Conservation (phyloP, 2,888 invertebrate species). For the Amphipoea lucens region DNA sequence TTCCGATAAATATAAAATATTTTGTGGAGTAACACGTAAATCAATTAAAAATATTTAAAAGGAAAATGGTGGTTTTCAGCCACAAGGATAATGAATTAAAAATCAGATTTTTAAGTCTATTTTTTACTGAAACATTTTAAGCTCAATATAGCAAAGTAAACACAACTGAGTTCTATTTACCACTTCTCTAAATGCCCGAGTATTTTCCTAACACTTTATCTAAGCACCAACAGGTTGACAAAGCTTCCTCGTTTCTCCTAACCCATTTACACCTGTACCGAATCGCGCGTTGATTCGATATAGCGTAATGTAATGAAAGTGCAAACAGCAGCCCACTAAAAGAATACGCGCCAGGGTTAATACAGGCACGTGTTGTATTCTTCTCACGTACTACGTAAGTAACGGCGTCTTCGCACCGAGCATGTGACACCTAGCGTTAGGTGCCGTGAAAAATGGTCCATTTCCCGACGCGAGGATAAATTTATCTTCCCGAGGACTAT, state of each 20-base stretch:
- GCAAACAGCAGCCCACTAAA: slow-evolving; percentile 75
- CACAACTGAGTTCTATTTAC: slow-evolving; percentile 39
- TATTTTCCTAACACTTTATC: slow-evolving; percentile 53
- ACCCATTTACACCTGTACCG: slow-evolving; percentile 48
- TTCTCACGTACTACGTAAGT: slow-evolving; percentile 81
- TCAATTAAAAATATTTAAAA: slow-evolving; percentile 9
- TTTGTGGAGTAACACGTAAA: background rate
- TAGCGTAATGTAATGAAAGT: slow-evolving; percentile 73
- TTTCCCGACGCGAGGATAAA: slow-evolving; percentile 83
- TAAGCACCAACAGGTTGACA: slow-evolving; percentile 53
- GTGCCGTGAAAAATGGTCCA: slow-evolving; percentile 87
- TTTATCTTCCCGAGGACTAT: slow-evolving; percentile 85
- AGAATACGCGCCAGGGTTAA: slow-evolving; percentile 81
- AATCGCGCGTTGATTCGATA: slow-evolving; percentile 69
- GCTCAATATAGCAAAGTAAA: slow-evolving; percentile 16
- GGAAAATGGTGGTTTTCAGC: background rate
- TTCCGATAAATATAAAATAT: slow-evolving; percentile 6
- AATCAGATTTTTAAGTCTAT: background rate
- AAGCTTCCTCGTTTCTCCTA: slow-evolving; percentile 26
- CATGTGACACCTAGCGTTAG: slow-evolving; percentile 87
- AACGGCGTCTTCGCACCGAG: slow-evolving; percentile 87
- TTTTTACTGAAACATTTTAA: slow-evolving; percentile 15
- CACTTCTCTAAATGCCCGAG: slow-evolving; percentile 27
- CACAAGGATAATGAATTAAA: slow-evolving; percentile 2
- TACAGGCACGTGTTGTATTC: slow-evolving; percentile 83